Evolutionary conservation across 2,113 vertebrate genomes (phyloP).

Genomic region (Etheostoma cragini): DNA sequence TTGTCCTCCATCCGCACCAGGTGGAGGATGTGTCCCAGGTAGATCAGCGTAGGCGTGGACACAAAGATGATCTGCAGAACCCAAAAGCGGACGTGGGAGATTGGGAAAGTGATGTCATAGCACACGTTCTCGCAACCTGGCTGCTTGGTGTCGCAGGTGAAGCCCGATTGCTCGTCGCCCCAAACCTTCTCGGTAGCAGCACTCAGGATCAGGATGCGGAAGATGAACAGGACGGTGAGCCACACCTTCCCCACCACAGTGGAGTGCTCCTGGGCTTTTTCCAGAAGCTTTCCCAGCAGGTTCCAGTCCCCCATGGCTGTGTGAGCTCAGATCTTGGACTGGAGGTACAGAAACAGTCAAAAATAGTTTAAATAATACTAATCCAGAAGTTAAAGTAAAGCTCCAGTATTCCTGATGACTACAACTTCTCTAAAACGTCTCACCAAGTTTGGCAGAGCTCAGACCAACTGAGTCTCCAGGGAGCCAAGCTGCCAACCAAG

Average conservation of each 20-base stretch:
- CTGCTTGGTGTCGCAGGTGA: conserved; percentile 91
- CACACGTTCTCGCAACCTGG: conserved; percentile 91
- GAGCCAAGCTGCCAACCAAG: conserved; percentile 26
- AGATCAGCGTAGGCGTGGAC: conserved; percentile 89
- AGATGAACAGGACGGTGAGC: conserved; percentile 90
- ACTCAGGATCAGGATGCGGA: conserved; percentile 89
- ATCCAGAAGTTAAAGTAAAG: background rate
- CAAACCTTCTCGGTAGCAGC: conserved; percentile 89
- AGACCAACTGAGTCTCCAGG: conserved; percentile 22
- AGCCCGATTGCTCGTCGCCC: conserved; percentile 89
- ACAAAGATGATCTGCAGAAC: conserved; percentile 93
- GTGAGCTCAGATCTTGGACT: conserved; percentile 56
- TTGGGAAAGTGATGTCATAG: conserved; percentile 90
- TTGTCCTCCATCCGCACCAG: conserved; percentile 89
- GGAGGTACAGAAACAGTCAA: background rate
- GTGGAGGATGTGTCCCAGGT: conserved; percentile 90
- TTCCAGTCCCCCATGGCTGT: conserved; percentile 90
- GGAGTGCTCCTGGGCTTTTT: conserved; percentile 90
- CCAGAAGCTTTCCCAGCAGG: conserved; percentile 88
- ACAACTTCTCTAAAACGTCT: conserved; percentile 12
- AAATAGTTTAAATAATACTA: conserved; percentile 4
- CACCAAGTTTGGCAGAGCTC: conserved; percentile 45
- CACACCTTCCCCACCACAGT: conserved; percentile 90
- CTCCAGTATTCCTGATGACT: background rate
- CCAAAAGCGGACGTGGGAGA: conserved; percentile 92